phyloP scores from a whole-genome alignment of 1,140 invertebrate genomes.

The Magallana gigas region DNA sequence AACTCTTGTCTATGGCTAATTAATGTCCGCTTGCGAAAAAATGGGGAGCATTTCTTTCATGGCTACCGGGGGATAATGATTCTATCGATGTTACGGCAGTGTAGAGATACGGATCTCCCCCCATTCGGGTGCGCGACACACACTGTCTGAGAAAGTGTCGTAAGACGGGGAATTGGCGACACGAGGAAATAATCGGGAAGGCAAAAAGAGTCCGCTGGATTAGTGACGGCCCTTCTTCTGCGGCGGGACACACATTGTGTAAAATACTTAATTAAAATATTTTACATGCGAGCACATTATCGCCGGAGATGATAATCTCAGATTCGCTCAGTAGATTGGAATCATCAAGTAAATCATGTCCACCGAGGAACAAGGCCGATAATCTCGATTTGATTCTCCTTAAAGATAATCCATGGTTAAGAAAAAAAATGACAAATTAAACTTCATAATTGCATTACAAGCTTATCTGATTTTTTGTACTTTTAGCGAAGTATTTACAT shows the following conservation, averaged over 20 bases:
- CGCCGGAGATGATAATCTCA: constrained; percentile 16
- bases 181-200: constrained; percentile 1
- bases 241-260: constrained; percentile 19
- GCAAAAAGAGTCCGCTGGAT: constrained; percentile 14
- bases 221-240: neutral
- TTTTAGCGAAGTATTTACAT: constrained; percentile 3
- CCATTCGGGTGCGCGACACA: constrained; percentile 21
- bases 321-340: neutral
- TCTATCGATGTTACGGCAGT: constrained; percentile 8
- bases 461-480: neutral
- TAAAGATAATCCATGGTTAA: constrained; percentile 1
- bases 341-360: constrained; percentile 3
- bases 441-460: constrained; percentile 11
- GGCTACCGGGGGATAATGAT: constrained; percentile 18
- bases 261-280: constrained; percentile 32
- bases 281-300: constrained; percentile 27
- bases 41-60: constrained; percentile 11
- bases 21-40: neutral
- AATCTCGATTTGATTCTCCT: constrained; percentile 1
- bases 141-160: constrained; percentile 25
- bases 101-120: neutral
- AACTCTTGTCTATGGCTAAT: constrained; percentile 17
- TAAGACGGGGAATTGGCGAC: constrained; percentile 23
- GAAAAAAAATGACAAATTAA: constrained; percentile 14
- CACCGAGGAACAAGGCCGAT: neutral